A percentile compares a stretch with the other conserved stretches of the same genome.
Evolutionary conservation across 2,113 vertebrate species (phyloP).

Genomic region (Raja brachyura): DNA sequence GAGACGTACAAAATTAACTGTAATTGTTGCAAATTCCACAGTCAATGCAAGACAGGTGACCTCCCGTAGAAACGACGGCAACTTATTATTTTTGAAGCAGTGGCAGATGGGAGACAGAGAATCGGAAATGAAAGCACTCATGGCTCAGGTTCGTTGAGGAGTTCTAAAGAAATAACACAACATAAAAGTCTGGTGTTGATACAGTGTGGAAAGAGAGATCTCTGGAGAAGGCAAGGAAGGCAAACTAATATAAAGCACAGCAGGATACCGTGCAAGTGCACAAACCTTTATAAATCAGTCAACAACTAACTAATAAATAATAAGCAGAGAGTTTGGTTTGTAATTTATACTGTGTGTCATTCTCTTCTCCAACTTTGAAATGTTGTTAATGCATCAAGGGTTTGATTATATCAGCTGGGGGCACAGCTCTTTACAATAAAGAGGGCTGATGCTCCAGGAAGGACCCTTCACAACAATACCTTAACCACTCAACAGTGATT

Average conservation of each 20-base stretch:
- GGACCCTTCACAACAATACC: background rate
- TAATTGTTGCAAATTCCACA: background rate
- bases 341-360: constrained; percentile 35
- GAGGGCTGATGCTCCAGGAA: background rate
- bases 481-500: constrained; percentile 29
- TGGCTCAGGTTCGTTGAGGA: background rate
- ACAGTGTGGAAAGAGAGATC: background rate
- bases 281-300: constrained; percentile 35
- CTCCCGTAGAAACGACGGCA: background rate
- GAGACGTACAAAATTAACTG: background rate
- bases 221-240: background rate
- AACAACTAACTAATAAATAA: constrained; percentile 35
- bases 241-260: constrained; percentile 25
- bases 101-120: background rate
- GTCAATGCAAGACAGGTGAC: background rate
- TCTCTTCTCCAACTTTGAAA: constrained; percentile 8
- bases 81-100: background rate
- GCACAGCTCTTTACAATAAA: constrained; percentile 11
- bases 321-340: constrained; percentile 35
- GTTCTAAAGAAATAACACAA: background rate
- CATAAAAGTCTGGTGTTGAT: background rate
- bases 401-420: constrained; percentile 35
- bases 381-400: constrained; percentile 14
- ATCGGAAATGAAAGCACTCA: background rate
- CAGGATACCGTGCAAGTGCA: constrained; percentile 5